phyloP scores from a whole-genome alignment of 64 coral and sea anemone genomes.

The Dendrophyllia cribrosa region DNA sequence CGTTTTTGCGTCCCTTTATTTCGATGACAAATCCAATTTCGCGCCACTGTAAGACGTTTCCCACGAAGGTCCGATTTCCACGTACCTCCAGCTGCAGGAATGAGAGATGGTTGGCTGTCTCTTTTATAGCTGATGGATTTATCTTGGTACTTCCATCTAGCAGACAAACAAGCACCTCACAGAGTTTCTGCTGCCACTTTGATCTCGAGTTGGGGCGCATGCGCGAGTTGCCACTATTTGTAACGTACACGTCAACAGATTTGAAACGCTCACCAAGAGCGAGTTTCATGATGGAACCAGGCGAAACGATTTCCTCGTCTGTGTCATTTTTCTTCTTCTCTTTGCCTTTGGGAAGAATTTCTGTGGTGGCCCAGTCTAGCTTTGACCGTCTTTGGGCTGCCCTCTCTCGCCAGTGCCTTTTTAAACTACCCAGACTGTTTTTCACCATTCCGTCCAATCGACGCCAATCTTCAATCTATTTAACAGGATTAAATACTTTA shows the following conservation, averaged over 20 bases:
- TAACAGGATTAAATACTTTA: too few species aligned
- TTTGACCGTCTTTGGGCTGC: background rate
- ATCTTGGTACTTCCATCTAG: background rate
- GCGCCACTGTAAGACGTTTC: conserved; percentile 22
- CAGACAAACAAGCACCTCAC: conserved; percentile 30
- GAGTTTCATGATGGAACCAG: conserved; percentile 2
- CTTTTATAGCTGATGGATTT: conserved; percentile 1
- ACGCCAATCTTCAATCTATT: conserved; percentile 5
- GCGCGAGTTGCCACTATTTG: background rate
- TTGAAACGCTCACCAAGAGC: conserved; percentile 28
- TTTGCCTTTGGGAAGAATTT: background rate
- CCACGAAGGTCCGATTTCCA: background rate
- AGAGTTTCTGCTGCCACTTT: conserved; percentile 19
- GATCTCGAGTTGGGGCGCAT: background rate
- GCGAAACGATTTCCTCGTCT: background rate
- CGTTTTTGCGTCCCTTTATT: background rate
- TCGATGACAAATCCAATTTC: conserved; percentile 62
- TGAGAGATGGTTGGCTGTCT: conserved; percentile 24
- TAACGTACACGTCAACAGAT: background rate
- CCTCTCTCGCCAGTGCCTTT: conserved; percentile 3
- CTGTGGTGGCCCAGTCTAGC: conserved; percentile 1
- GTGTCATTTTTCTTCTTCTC: background rate
- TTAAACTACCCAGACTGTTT: background rate
- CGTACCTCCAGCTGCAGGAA: conserved; percentile 45
- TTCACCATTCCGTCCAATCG: conserved; percentile 15